Evolutionary conservation across 2,888 invertebrate species (phyloP).

Genomic region (Furcula furcula): DNA sequence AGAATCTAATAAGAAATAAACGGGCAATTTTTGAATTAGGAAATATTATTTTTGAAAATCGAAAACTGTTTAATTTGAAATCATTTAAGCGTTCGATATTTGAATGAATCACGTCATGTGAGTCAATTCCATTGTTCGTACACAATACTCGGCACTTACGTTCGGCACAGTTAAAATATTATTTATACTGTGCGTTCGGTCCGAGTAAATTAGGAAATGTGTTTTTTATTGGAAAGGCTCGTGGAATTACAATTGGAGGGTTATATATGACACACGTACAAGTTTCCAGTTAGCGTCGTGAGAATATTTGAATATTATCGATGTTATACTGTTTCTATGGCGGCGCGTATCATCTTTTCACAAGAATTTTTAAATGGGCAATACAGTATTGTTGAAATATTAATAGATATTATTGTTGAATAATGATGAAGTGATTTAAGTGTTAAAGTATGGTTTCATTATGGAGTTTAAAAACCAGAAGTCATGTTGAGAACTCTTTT

Average conservation of each 20-base stretch:
- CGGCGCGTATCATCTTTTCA: constrained; percentile 24
- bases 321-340: constrained; percentile 27
- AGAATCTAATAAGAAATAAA: no score
- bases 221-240: constrained; percentile 74
- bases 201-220: constrained; percentile 78
- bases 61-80: constrained; percentile 27
- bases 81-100: constrained; percentile 51
- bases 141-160: constrained; percentile 57
- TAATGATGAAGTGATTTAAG: no score
- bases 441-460: no score
- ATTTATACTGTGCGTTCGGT: constrained; percentile 46
- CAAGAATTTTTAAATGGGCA: constrained; percentile 16
- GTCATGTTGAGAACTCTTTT: no score
- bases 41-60: constrained; percentile 26
- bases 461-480: no score
- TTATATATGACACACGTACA: constrained; percentile 62
- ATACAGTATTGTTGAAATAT: constrained; percentile 20
- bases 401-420: constrained; percentile 18
- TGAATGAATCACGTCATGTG: constrained; percentile 74
- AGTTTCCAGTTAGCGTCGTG: constrained; percentile 64
- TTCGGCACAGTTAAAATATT: no score
- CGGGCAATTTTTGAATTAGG: constrained; percentile 1
- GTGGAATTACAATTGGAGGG: constrained; percentile 69
- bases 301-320: constrained; percentile 55
- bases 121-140: constrained; percentile 74